A percentile compares a stretch with the other conserved stretches of the same genome.
Evolutionary conservation across 2,113 vertebrate genomes (phyloP).

Genomic region (Phycodurus eques): DNA sequence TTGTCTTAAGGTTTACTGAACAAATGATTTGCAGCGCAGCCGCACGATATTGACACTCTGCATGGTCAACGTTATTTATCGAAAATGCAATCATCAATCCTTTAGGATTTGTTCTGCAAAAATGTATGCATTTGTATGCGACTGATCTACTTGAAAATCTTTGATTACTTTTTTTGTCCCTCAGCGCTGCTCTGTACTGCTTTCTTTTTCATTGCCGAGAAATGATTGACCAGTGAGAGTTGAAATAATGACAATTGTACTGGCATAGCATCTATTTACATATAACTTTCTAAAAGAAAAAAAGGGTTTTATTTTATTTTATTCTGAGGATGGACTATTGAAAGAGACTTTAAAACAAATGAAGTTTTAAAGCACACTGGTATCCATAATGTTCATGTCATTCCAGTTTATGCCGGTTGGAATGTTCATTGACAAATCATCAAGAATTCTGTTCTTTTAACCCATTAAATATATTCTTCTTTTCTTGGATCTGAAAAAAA

Average conservation of each 20-base stretch:
- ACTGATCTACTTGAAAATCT: slow-evolving; percentile 77
- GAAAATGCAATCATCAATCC: slow-evolving; percentile 65
- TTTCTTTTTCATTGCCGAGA: slow-evolving; percentile 51
- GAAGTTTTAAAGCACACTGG: slow-evolving; percentile 51
- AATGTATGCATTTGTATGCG: slow-evolving; percentile 75
- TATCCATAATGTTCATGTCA: slow-evolving; percentile 26
- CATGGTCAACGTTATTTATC: slow-evolving; percentile 57
- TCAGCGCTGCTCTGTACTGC: slow-evolving; percentile 66
- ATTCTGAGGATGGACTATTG: slow-evolving; percentile 25
- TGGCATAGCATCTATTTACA: slow-evolving; percentile 33
- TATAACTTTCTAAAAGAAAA: slow-evolving; percentile 1
- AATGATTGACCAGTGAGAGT: slow-evolving; percentile 56
- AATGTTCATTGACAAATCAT: slow-evolving; percentile 57
- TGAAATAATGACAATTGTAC: slow-evolving; percentile 39
- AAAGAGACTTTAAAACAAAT: slow-evolving; percentile 28
- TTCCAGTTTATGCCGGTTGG: slow-evolving; percentile 27
- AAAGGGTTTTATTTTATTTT: background rate
- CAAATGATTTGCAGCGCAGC: slow-evolving; percentile 48
- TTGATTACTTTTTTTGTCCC: slow-evolving; percentile 39
- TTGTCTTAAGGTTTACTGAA: slow-evolving; percentile 46
- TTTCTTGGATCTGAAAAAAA: background rate
- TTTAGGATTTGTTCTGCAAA: slow-evolving; percentile 66
- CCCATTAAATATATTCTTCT: background rate
- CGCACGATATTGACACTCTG: slow-evolving; percentile 45
- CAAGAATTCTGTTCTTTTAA: slow-evolving; percentile 63